phyloP scores from a whole-genome alignment of 2,888 invertebrate genomes.

The Diogma glabrata region DNA sequence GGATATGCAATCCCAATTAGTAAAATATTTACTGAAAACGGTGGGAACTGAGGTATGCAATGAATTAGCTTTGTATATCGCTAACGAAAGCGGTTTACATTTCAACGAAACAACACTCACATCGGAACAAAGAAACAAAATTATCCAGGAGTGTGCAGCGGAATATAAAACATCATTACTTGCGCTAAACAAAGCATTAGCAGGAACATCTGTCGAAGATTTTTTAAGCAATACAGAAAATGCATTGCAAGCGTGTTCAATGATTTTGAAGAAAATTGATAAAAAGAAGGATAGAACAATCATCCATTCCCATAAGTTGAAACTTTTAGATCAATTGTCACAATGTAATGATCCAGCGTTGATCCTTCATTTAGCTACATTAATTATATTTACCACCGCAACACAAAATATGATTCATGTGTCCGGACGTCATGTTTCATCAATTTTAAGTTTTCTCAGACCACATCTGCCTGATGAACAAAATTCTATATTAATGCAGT shows the following conservation, averaged over 20 bases:
- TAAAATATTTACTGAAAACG: slow-evolving; percentile 75
- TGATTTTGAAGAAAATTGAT: slow-evolving; percentile 78
- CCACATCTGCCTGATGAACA: slow-evolving; percentile 55
- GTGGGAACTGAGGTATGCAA: slow-evolving; percentile 71
- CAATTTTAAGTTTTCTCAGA: slow-evolving; percentile 62
- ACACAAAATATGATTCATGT: slow-evolving; percentile 81
- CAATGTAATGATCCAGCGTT: slow-evolving; percentile 65
- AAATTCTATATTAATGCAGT: slow-evolving; percentile 28
- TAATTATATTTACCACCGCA: slow-evolving; percentile 68
- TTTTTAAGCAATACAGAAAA: slow-evolving; percentile 66
- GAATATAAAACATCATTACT: slow-evolving; percentile 55
- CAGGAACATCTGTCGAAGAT: slow-evolving; percentile 60
- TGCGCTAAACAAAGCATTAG: slow-evolving; percentile 56
- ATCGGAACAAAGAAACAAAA: slow-evolving; percentile 56
- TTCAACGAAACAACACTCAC: slow-evolving; percentile 43
- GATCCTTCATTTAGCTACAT: slow-evolving; percentile 60
- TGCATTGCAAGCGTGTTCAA: slow-evolving; percentile 57
- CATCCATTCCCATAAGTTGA: slow-evolving; percentile 58
- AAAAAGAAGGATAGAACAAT: slow-evolving; percentile 60
- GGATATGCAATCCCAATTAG: slow-evolving; percentile 54
- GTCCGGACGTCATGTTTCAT: slow-evolving; percentile 85
- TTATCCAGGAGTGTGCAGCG: slow-evolving; percentile 51
- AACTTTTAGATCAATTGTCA: slow-evolving; percentile 65
- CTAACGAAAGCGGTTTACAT: slow-evolving; percentile 57
- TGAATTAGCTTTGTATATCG: slow-evolving; percentile 65